Base-by-base conservation (phyloP, 2,113 vertebrate species). In the Oreocharis arfaki region DNA sequence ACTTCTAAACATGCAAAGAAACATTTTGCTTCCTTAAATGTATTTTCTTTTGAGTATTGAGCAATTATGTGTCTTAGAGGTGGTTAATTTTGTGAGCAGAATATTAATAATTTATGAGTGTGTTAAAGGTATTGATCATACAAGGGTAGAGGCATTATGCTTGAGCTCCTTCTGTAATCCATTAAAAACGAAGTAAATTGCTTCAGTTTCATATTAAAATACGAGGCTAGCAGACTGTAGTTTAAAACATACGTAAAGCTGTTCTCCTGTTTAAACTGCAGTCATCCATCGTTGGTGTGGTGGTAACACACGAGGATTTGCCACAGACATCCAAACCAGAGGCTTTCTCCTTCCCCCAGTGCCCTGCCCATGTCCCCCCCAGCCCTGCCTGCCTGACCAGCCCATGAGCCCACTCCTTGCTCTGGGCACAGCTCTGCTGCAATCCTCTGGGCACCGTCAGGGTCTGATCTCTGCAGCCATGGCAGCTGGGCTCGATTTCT, bases 121-220 rank as follows among this genome's bases (percentile, higher is more conserved):
- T 90, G 92, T 95, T 96, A 95, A 93, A 84, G 83, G 82, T 95
- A 96, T 95, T 96, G 95, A 97, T 95, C 87, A 93, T 85, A 70
- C 53, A 85, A 82, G 83, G 23, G 59, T 74, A 60, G 89, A 96
- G 95, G 80, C 78, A 93, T 71, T 90, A 82, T 91, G 76, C 79
- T 88, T 57, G 75, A 84, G 47, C 87, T 97, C 87, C 69, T 86
- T 87, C 67, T 89, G 14, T 71, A 93, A 94, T 94, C 90, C 76
- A 71, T 94, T 95, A 90, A 95, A 95, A 82, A 74, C 47, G 42
- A 81, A 69, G 63, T 61, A 90, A 95, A 91, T 95, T 71, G 88
- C 44, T 95, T 89, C 86, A 71, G 82, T 69, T 95, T 94, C 23
- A 5, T 93, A 49, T 87, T 90, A 89, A 93, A 91, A 94, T 80